Percentiles rank a stretch among this genome's conserved stretches.
These are phyloP conservation scores for Bradypus variegatus DNA, from an alignment of 2,797 vertebrate species.

Conservation along the genomic window DNA sequence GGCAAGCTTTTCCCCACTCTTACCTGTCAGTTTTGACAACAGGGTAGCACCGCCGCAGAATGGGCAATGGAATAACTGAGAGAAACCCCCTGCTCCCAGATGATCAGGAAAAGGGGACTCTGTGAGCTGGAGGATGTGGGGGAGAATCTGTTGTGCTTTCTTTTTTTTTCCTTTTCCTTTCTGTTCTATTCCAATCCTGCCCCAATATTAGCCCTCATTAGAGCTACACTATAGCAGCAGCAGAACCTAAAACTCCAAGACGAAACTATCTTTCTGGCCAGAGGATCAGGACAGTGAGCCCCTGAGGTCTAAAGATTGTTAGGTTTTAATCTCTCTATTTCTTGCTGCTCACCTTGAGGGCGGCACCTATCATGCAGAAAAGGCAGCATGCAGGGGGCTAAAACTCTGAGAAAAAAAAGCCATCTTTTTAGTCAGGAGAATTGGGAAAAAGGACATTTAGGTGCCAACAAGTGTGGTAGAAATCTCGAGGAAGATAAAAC, in stretches of 20 bases:
- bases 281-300: background rate
- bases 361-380: background rate
- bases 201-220: background rate
- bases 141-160: background rate
- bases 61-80: background rate
- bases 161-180: background rate
- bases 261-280: background rate
- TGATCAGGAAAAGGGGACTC: background rate
- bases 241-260: background rate
- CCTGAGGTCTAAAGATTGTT: background rate
- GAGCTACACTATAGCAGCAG: background rate
- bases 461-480: background rate
- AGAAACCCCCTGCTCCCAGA: background rate
- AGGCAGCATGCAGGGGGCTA: background rate
- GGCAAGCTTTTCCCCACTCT: background rate
- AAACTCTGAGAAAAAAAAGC: background rate
- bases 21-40: background rate
- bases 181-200: background rate
- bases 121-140: background rate
- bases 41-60: background rate
- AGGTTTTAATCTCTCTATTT: background rate
- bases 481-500: background rate
- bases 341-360: background rate
- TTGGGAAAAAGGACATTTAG: background rate
- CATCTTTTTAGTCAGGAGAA: background rate